These are phyloP conservation scores for Pissodes strobi DNA, from an alignment of 1,140 invertebrate species.

Conservation along the genomic window DNA sequence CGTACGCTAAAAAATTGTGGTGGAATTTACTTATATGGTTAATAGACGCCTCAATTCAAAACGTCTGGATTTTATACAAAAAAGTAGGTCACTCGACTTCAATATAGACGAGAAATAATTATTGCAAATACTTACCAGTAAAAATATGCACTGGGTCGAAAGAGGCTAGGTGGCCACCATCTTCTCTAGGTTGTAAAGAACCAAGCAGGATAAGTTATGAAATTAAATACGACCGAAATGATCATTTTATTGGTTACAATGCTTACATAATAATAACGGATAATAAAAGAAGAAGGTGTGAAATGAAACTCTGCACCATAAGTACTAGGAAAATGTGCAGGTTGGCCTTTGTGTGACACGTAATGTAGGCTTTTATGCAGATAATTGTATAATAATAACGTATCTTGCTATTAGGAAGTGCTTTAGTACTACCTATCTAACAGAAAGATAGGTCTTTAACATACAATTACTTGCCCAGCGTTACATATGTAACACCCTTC, in stretches of 20 bases:
- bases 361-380: constrained; percentile 30
- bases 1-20: constrained; percentile 52
- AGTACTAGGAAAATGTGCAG: constrained; percentile 26
- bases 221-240: constrained; percentile 31
- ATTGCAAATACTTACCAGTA: constrained; percentile 30
- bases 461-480: too few relatives aligned
- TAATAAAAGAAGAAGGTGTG: constrained; percentile 36
- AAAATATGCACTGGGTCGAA: constrained; percentile 33
- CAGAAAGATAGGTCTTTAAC: too few relatives aligned
- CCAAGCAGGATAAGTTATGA: constrained; percentile 19
- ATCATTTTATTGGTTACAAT: constrained; percentile 20
- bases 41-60: constrained; percentile 48
- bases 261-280: too few relatives aligned
- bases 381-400: too few relatives aligned
- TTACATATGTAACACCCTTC: too few relatives aligned
- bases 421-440: too few relatives aligned
- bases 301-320: constrained; percentile 19
- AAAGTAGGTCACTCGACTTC: constrained; percentile 37
- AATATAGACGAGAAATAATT: constrained; percentile 42
- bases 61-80: constrained; percentile 49
- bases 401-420: too few relatives aligned
- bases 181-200: constrained; percentile 2
- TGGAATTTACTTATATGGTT: constrained; percentile 50
- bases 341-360: too few relatives aligned
- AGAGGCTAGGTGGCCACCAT: constrained; percentile 11